Conservation (phyloP, 2,797 vertebrate species). For the Catharus ustulatus region DNA sequence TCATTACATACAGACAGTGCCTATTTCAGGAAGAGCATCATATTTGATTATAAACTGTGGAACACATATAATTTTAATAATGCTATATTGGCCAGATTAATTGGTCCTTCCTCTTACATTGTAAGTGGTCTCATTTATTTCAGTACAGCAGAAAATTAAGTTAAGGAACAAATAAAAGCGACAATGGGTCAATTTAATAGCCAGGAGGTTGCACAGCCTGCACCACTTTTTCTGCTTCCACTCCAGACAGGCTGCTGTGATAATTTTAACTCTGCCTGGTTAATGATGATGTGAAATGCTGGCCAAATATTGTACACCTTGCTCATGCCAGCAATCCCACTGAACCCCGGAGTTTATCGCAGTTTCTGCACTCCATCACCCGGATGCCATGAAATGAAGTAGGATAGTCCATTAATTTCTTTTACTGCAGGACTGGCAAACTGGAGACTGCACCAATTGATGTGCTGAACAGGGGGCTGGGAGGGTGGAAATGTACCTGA, state of each 20-base stretch:
- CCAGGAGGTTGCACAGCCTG: background rate
- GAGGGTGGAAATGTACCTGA: background rate
- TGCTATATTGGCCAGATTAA: background rate
- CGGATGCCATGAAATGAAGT: background rate
- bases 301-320: background rate
- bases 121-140: slow-evolving; percentile 24
- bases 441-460: background rate
- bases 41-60: slow-evolving; percentile 8
- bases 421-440: slow-evolving; percentile 8
- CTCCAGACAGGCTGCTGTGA: background rate
- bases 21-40: slow-evolving; percentile 24
- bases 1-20: background rate
- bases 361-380: slow-evolving; percentile 1
- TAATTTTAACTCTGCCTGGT: slow-evolving; percentile 22
- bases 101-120: background rate
- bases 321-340: background rate
- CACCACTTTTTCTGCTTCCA: background rate
- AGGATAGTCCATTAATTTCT: slow-evolving; percentile 39
- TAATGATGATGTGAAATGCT: background rate
- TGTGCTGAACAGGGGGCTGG: background rate
- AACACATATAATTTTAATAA: slow-evolving; percentile 16
- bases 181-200: slow-evolving; percentile 11
- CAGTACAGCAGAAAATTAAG: background rate
- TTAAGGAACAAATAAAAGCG: background rate
- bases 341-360: background rate